These are phyloP conservation scores for Epicampocera succincta DNA, from an alignment of 2,888 invertebrate species.

Conservation along the genomic window DNA sequence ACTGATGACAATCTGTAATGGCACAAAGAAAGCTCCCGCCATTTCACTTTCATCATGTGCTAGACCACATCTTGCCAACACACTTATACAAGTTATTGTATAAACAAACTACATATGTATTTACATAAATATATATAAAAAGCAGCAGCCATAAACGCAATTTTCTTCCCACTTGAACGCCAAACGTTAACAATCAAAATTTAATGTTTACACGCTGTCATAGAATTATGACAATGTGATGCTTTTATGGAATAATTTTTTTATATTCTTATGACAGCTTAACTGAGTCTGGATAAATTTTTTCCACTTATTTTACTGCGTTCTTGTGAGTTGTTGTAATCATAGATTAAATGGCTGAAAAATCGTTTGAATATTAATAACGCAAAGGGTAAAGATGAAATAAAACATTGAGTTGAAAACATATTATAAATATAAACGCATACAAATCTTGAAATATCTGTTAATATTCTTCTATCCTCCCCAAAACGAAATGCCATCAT, in stretches of 20 bases:
- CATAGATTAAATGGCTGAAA: conserved; percentile 39
- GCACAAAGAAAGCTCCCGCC: too few species aligned
- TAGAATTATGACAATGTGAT: conserved; percentile 45
- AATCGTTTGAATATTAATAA: conserved; percentile 33
- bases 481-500: conserved; percentile 57
- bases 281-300: conserved; percentile 32
- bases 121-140: neutral
- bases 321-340: conserved; percentile 10
- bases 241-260: neutral
- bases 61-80: too few species aligned
- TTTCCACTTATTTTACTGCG: conserved; percentile 25
- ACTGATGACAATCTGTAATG: too few species aligned
- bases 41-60: too few species aligned
- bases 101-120: neutral
- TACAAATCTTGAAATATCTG: too few species aligned
- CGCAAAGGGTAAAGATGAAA: conserved; percentile 2
- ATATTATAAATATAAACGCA: neutral
- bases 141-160: conserved; percentile 60
- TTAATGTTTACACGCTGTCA: conserved; percentile 66
- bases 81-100: too few species aligned
- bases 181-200: conserved; percentile 68
- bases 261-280: conserved; percentile 8
- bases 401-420: neutral
- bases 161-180: conserved; percentile 68
- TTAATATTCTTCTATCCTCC: neutral